Percentiles rank a stretch among this genome's conserved stretches.
Evolutionary conservation across 2,113 vertebrate genomes (phyloP).

Genomic region (Spea multiplicata): DNA sequence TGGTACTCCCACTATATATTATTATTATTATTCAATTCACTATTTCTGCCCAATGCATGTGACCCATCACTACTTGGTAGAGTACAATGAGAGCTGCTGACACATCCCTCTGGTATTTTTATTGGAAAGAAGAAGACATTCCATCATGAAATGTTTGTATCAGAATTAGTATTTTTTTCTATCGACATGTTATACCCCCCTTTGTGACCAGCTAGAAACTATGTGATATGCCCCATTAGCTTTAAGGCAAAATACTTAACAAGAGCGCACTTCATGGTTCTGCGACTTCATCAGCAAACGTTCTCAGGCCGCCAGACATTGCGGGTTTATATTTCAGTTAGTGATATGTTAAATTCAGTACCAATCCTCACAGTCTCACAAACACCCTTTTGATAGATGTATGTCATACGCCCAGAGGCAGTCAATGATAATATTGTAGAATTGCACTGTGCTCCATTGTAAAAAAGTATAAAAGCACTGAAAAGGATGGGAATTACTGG

Average conservation of each 20-base stretch:
- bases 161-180: neutral
- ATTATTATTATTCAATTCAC: too few species aligned
- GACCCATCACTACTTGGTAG: too few species aligned
- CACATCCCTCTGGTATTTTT: too few species aligned
- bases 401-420: constrained; percentile 47
- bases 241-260: constrained; percentile 44
- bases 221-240: constrained; percentile 28
- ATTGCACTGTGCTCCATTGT: constrained; percentile 48
- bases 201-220: constrained; percentile 24
- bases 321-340: constrained; percentile 48
- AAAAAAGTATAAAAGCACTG: constrained; percentile 48
- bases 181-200: constrained; percentile 11
- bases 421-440: constrained; percentile 50
- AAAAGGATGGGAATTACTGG: constrained; percentile 47
- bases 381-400: constrained; percentile 48
- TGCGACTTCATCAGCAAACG: constrained; percentile 26
- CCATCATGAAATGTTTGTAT: neutral
- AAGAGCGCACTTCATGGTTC: constrained; percentile 31
- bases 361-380: constrained; percentile 45
- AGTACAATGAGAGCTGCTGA: too few species aligned
- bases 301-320: constrained; percentile 44
- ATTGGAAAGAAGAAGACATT: neutral
- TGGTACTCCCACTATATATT: too few species aligned
- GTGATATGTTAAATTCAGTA: constrained; percentile 47
- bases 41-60: too few species aligned